These are phyloP conservation scores for Mamestra brassicae DNA, from an alignment of 2,888 invertebrate genomes.

Conservation along the genomic window DNA sequence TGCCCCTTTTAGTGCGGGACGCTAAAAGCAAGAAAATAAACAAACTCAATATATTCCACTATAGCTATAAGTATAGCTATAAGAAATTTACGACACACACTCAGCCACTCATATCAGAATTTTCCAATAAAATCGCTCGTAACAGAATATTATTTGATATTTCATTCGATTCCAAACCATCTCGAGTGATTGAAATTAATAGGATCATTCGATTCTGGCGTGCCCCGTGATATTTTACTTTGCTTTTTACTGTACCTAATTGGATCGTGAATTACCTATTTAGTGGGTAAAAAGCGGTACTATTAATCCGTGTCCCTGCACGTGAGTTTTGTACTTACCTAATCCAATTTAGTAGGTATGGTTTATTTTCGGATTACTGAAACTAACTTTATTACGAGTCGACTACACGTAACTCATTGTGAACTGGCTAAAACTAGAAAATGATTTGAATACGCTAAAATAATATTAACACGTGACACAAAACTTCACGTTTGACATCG, in stretches of 20 bases:
- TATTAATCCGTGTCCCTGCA: constrained; percentile 19
- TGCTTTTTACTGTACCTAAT: constrained; percentile 25
- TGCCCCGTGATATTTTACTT: constrained; percentile 29
- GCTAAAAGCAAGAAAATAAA: constrained; percentile 42
- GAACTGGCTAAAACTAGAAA: constrained; percentile 13
- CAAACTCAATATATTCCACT: constrained; percentile 11
- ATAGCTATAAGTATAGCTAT: constrained; percentile 6
- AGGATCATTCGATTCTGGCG: constrained; percentile 20
- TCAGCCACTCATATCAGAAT: constrained; percentile 32
- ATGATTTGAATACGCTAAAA: constrained; percentile 4
- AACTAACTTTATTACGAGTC: constrained; percentile 6
- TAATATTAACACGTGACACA: constrained; percentile 17
- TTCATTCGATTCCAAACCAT: constrained; percentile 33
- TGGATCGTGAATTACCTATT: constrained; percentile 38
- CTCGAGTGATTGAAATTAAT: constrained; percentile 40
- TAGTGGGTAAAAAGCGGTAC: constrained; percentile 13
- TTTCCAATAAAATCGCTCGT: constrained; percentile 47
- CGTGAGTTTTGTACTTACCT: constrained; percentile 24
- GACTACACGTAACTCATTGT: not conserved
- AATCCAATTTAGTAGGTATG: constrained; percentile 13
- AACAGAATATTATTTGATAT: constrained; percentile 39
- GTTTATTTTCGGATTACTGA: constrained; percentile 21
- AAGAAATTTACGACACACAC: constrained; percentile 30
- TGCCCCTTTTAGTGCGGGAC: constrained; percentile 37
- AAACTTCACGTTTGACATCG: constrained; percentile 16